Evolutionary conservation across 2,113 vertebrate species (phyloP).

Genomic region (Rhynchopsitta pachyrhyncha): DNA sequence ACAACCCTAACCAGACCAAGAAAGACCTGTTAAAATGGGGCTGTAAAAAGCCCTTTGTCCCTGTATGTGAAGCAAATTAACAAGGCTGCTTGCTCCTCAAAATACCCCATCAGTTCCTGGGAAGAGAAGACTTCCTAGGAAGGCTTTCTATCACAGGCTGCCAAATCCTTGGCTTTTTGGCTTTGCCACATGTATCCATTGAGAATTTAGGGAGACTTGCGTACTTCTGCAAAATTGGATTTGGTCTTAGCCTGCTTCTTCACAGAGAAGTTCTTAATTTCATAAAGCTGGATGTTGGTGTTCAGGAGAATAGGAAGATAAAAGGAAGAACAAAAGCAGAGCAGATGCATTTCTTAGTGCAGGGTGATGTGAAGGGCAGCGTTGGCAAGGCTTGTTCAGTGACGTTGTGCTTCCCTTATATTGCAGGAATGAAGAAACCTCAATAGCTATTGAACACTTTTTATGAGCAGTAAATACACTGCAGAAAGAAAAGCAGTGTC

Average conservation of each 20-base stretch:
- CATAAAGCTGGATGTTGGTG: neutral
- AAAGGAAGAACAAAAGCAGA: neutral
- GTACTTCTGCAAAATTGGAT: neutral
- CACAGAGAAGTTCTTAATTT: neutral
- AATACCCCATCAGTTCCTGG: neutral
- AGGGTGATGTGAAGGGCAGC: neutral
- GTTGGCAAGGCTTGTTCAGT: neutral
- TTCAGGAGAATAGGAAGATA: neutral
- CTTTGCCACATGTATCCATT: neutral
- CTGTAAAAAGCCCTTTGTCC: neutral
- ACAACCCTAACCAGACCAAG: neutral
- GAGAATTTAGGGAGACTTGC: neutral
- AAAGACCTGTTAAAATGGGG: neutral
- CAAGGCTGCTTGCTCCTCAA: neutral
- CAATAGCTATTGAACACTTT: neutral
- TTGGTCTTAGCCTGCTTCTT: neutral
- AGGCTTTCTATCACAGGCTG: neutral
- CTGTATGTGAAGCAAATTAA: neutral
- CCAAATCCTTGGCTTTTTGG: neutral
- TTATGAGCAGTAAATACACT: neutral
- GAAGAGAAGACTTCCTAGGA: neutral
- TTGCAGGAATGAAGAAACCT: neutral
- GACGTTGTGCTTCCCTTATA: neutral
- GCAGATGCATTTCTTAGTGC: neutral
- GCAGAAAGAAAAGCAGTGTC: constrained; percentile 8